Evolutionary conservation across 2,888 invertebrate genomes (phyloP).

Genomic region (Notodonta dromedarius): DNA sequence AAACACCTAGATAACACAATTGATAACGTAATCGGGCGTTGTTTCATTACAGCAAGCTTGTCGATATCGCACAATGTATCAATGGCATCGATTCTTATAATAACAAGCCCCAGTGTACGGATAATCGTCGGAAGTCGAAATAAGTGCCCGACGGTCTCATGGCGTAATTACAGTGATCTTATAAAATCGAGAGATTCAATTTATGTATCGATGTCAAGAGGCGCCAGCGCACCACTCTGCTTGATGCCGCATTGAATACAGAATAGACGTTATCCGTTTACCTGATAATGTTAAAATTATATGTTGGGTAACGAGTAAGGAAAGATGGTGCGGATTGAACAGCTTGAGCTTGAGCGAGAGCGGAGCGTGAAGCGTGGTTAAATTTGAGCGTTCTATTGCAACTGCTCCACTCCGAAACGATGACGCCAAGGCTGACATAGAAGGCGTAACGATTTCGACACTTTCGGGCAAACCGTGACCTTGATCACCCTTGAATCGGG

Average conservation of each 20-base stretch:
- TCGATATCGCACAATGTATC: conserved; percentile 51
- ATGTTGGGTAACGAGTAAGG: conserved; percentile 42
- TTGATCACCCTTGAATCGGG: no score
- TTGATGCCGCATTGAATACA: conserved; percentile 28
- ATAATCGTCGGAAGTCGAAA: conserved; percentile 71
- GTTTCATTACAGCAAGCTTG: conserved; percentile 45
- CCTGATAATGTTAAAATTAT: conserved; percentile 63
- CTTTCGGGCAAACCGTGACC: no score
- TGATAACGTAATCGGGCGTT: conserved; percentile 43
- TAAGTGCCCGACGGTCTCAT: conserved; percentile 59
- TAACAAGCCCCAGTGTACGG: conserved; percentile 52
- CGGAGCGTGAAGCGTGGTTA: conserved; percentile 14
- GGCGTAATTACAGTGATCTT: conserved; percentile 67
- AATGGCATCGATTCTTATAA: conserved; percentile 66
- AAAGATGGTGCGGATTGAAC: no score
- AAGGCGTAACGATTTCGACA: no score
- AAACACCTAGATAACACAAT: conserved; percentile 18
- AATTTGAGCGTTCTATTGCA: no score
- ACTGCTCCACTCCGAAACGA: no score
- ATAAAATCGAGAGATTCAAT: conserved; percentile 69
- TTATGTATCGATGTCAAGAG: conserved; percentile 71
- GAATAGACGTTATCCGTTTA: conserved; percentile 51
- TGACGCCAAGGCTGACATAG: no score
- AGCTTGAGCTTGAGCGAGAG: conserved; percentile 7
- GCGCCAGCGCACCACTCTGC: conserved; percentile 49